Percentiles rank a stretch among this genome's conserved stretches.
Conservation (phyloP, 1,140 invertebrate genomes). For the Antheraea mylitta region DNA sequence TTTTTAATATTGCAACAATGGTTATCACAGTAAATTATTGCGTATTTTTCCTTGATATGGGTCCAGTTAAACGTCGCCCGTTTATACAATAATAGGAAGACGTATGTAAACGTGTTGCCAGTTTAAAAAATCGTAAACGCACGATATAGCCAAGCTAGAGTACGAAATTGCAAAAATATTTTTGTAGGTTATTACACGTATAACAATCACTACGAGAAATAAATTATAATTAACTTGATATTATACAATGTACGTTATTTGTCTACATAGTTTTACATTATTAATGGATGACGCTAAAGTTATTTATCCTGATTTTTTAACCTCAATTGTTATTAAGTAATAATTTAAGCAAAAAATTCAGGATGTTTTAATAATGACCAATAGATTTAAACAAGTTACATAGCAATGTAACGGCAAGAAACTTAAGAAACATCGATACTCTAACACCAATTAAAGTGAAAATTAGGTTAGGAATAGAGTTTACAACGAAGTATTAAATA, state of each 20-base stretch:
- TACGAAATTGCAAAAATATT: neutral
- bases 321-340: too few species aligned
- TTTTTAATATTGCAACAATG: neutral
- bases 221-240: too few species aligned
- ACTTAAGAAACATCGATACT: too few species aligned
- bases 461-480: too few species aligned
- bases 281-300: neutral
- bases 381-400: too few species aligned
- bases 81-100: neutral
- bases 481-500: too few species aligned
- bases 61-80: neutral
- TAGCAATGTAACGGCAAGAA: too few species aligned
- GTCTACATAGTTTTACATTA: conserved; percentile 3
- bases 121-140: neutral
- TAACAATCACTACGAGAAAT: neutral
- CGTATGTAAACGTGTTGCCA: neutral
- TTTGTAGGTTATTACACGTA: neutral
- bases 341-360: too few species aligned
- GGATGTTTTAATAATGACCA: too few species aligned
- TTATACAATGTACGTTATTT: neutral
- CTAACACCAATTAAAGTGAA: too few species aligned
- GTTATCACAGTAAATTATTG: neutral
- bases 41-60: neutral
- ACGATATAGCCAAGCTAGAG: neutral
- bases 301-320: neutral